Percentiles rank a stretch among this genome's conserved stretches.
phyloP scores from a whole-genome alignment of 2,797 vertebrate genomes.

The Haliaeetus albicilla region DNA sequence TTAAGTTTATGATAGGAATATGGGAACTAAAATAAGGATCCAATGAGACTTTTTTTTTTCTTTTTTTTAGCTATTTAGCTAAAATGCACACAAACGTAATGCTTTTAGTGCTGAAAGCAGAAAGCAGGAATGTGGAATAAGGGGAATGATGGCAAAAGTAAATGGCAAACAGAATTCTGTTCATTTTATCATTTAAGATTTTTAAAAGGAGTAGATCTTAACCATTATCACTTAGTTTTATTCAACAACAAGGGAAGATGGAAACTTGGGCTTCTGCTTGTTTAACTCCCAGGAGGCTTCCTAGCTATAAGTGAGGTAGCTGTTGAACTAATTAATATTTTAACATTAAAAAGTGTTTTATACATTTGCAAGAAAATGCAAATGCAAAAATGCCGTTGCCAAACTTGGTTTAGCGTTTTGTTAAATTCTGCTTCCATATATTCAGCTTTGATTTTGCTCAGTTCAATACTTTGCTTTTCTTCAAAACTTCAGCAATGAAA shows the following conservation, averaged over 20 bases:
- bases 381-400: background rate
- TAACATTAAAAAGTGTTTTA: background rate
- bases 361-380: background rate
- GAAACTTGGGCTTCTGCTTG: background rate
- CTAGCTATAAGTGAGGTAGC: background rate
- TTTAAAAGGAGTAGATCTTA: background rate
- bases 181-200: background rate
- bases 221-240: background rate
- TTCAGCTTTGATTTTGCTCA: background rate
- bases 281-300: background rate
- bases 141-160: background rate
- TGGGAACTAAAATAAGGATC: background rate
- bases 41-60: background rate
- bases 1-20: background rate
- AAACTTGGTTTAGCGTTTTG: background rate
- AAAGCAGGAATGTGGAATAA: background rate
- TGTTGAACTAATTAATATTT: constrained; percentile 9
- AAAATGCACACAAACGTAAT: background rate
- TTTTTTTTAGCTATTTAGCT: background rate
- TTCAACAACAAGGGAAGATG: background rate
- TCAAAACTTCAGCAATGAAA: background rate
- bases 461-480: background rate
- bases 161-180: background rate
- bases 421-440: background rate
- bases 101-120: background rate